Conservation (phyloP, 2,797 vertebrate species). For the Pantherophis vulpinus region DNA sequence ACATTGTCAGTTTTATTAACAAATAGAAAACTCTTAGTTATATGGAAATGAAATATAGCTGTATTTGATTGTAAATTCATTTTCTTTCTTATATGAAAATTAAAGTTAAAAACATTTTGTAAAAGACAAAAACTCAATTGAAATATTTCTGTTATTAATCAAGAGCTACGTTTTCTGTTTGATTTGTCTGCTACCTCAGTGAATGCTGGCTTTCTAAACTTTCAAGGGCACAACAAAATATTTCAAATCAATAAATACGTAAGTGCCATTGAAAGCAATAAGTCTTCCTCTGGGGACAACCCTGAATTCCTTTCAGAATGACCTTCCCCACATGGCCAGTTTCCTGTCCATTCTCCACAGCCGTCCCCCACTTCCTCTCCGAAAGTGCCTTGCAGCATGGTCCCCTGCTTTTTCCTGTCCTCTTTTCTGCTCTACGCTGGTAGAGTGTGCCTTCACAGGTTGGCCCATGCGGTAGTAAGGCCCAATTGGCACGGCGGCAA, state of each 20-base stretch:
- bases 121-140: conserved; percentile 51
- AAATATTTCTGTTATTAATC: conserved; percentile 43
- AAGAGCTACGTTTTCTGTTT: conserved; percentile 5
- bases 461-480: no score
- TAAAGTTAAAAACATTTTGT: conserved; percentile 66
- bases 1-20: conserved; percentile 9
- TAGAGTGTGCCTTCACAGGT: no score
- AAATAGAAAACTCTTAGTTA: conserved; percentile 13
- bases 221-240: background rate
- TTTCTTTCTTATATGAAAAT: conserved; percentile 37
- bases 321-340: no score
- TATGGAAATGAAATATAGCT: conserved; percentile 35
- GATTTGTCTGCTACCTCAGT: conserved; percentile 18
- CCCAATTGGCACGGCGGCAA: no score
- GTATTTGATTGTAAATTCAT: conserved; percentile 8
- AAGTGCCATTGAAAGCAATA: background rate
- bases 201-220: background rate
- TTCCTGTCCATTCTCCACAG: no score
- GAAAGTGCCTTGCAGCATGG: no score
- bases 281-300: background rate
- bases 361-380: no score
- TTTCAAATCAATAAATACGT: background rate
- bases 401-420: background rate
- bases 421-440: no score
- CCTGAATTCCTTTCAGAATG: no score